A percentile compares a stretch with the other conserved stretches of the same genome.
Conservation (phyloP, 2,888 invertebrate species). For the Phengaris arion region DNA sequence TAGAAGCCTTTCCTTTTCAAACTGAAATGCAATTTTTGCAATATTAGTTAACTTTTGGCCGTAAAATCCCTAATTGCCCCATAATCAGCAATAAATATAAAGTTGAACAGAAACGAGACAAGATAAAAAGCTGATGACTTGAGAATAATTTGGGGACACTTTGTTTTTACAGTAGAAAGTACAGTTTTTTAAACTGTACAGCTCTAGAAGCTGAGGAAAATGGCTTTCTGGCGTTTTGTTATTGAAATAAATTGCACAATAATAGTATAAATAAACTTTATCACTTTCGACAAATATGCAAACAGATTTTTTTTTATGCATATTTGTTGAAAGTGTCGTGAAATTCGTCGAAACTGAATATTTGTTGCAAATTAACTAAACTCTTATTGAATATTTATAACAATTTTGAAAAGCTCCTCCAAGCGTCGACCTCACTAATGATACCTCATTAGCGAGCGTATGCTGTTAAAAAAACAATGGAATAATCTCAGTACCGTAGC, state of each 20-base stretch:
- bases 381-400: too few species aligned
- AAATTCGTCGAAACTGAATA: too few species aligned
- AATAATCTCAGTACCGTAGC: neutral
- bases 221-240: too few species aligned
- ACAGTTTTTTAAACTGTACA: neutral
- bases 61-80: neutral
- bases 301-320: too few species aligned
- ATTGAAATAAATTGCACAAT: too few species aligned
- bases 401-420: neutral
- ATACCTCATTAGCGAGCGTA: neutral
- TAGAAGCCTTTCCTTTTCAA: too few species aligned
- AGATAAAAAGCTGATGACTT: conserved; percentile 1
- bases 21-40: neutral
- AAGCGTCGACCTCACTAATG: neutral
- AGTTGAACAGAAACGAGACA: neutral
- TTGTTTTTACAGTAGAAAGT: neutral
- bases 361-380: too few species aligned
- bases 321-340: too few species aligned
- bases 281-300: too few species aligned
- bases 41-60: neutral
- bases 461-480: neutral
- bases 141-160: neutral
- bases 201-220: neutral
- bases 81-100: conserved; percentile 7
- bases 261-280: too few species aligned